Base-by-base conservation (phyloP, 2,888 invertebrate genomes). In the Thereva unica region DNA sequence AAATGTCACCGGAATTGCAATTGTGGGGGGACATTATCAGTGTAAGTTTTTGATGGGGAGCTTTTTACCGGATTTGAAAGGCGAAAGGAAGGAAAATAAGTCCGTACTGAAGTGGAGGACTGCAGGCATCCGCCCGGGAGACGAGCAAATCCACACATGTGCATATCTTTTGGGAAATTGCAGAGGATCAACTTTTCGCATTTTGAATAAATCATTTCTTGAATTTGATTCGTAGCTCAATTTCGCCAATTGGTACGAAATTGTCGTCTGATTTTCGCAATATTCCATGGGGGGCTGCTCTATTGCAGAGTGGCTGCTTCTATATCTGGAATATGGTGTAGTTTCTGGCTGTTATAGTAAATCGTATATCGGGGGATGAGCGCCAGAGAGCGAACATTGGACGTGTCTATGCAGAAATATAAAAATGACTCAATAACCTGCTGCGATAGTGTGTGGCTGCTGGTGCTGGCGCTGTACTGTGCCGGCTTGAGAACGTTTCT, bases 201-300 rank as follows among this genome's bases (percentile, higher is more conserved):
- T 66, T 66, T 66, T 68, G 68, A 68, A 68, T 68, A 68, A 68
- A 66, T 68, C 68, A 68, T 68, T 59, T 44, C 53, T 52, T 42
- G 65, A 68, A 68, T 68, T 68, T 68, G 68, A 68, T 68, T 66
- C 68, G 63, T 61, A 66, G 65, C 61, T 68, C 68, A 68, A 68
- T 68, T 68, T 53, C 61, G 52, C 66, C 68, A 65, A 68, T 68
- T 66, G 68, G 59, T 65, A 68, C 65, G 38, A 65, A 65, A 68
- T 68, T 65, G 64, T 64, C 68, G 59, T 57, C 45, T 47, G 68
- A 65, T 68, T 64, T 65, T 63, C 55, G 45, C 41, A 42, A 37
- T 53, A 42, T 42, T 40, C 23, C 23, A 23, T 23, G 23, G 23
- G 23, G 23, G 23, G 23, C 23, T 23, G 1, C 23, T 23, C 23